Percentiles rank a stretch among this genome's conserved stretches.
phyloP scores from a whole-genome alignment of 2,113 vertebrate genomes.

The Tachysurus fulvidraco region DNA sequence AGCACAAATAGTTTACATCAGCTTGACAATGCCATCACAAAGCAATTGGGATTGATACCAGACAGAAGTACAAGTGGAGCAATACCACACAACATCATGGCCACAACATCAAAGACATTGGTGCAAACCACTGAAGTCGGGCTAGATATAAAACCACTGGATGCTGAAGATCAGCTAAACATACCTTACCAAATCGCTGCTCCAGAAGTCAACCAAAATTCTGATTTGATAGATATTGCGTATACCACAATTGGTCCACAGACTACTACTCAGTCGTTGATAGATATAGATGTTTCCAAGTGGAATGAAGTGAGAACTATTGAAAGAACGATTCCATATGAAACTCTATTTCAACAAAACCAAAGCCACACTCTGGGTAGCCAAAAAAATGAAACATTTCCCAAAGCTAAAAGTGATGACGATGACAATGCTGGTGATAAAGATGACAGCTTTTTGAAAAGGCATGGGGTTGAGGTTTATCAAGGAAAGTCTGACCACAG shows the following conservation, averaged over 20 bases:
- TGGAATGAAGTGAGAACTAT: slow-evolving; percentile 43
- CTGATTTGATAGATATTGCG: slow-evolving; percentile 54
- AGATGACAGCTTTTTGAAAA: slow-evolving; percentile 33
- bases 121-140: background rate
- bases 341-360: slow-evolving; percentile 44
- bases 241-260: slow-evolving; percentile 64
- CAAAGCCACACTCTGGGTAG: slow-evolving; percentile 51
- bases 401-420: slow-evolving; percentile 3
- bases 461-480: slow-evolving; percentile 41
- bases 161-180: slow-evolving; percentile 38
- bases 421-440: background rate
- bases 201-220: slow-evolving; percentile 44
- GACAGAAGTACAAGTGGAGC: slow-evolving; percentile 44
- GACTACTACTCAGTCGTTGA: slow-evolving; percentile 47
- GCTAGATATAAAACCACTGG: slow-evolving; percentile 48
- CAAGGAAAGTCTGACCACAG: slow-evolving; percentile 32
- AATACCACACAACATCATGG: background rate
- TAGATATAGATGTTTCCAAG: slow-evolving; percentile 46
- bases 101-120: slow-evolving; percentile 4
- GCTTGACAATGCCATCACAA: slow-evolving; percentile 7
- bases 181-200: slow-evolving; percentile 49
- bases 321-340: slow-evolving; percentile 47
- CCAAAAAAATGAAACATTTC: slow-evolving; percentile 29
- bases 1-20: slow-evolving; percentile 50
- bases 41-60: slow-evolving; percentile 65